Base-by-base conservation (phyloP, 2,888 invertebrate genomes). In the Agrochola lota region DNA sequence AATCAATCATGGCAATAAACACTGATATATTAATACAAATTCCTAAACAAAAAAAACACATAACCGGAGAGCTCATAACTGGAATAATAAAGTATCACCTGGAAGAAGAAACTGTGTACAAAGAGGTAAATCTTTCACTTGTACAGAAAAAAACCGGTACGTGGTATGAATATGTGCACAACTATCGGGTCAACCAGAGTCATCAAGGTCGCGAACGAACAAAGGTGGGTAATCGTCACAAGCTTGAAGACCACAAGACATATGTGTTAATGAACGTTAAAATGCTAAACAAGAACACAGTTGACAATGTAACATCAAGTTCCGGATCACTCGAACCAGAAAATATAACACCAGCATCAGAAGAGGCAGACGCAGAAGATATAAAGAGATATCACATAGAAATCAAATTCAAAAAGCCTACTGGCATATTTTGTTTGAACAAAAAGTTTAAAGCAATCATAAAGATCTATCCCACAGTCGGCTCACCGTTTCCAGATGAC, bases 21-120 rank as follows among this genome's bases (percentile, higher is more conserved):
- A 85, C 74, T 43, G 81, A 68, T 11, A 85, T 81, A 52, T 62
- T 81, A 62, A 59, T 81, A 60, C 55, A 81, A 73, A 85, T 81
- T 23, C 81, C 81, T 23, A 59, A 85, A 85, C 4, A 8, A 43
- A 62, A 74, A 17, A 80, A 80, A 4, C 20, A 43, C 5, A n/a
- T 52, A 7, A 59, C 52, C 20, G 23, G 12, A 23, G 57, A 81
- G 1, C 85, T 85, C 1, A 46, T 81, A 20, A 63, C 73, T 63
- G 85, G 52, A 43, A 49, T 85, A 63, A 52, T 81, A 23, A 81
- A 81, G 30, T 63, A 85, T 66, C 43, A 85, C 11, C 30, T 81
- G 8, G 35, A 67, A 26, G 81, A 85, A 43, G 73, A 85, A 52
- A 73, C 35, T 62, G 57, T 85, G 43, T 73, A 68, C 7, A 85